phyloP scores from a whole-genome alignment of 2,888 invertebrate genomes.

The Volucella inanis region DNA sequence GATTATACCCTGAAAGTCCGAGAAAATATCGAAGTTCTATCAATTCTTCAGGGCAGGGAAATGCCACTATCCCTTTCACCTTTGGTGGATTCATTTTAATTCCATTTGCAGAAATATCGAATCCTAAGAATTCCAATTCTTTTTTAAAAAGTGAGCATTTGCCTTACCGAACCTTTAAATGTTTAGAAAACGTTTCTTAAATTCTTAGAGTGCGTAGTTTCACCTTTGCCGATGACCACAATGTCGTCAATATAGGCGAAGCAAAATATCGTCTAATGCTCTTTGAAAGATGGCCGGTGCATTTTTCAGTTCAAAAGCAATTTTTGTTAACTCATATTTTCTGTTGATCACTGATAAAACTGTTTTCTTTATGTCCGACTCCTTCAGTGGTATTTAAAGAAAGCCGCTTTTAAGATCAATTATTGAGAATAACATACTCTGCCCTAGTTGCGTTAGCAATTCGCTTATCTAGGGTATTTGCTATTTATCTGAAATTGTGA shows the following conservation, averaged over 20 bases:
- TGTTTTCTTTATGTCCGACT: constrained; percentile 53
- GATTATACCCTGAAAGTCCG: constrained; percentile 44
- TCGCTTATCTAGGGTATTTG: constrained; percentile 47
- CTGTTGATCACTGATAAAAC: constrained; percentile 59
- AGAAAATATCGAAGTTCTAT: constrained; percentile 41
- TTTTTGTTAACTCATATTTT: constrained; percentile 63
- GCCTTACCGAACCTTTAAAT: constrained; percentile 25
- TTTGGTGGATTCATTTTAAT: constrained; percentile 42
- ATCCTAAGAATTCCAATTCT: constrained; percentile 59
- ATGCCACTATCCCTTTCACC: constrained; percentile 21
- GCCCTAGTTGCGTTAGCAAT: constrained; percentile 4
- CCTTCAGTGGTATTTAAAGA: constrained; percentile 57
- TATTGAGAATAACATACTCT: constrained; percentile 14
- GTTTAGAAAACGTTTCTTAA: constrained; percentile 38
- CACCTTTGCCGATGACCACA: too few relatives aligned
- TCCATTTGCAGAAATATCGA: constrained; percentile 26
- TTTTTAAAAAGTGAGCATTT: constrained; percentile 54
- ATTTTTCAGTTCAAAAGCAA: too few relatives aligned
- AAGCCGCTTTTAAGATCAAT: constrained; percentile 46
- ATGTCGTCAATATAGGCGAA: constrained; percentile 66
- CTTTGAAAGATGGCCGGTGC: too few relatives aligned
- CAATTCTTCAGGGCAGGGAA: constrained; percentile 19
- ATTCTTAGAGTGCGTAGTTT: constrained; percentile 47
- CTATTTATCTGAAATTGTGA: constrained; percentile 31
- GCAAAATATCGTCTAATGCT: too few relatives aligned